Conservation (phyloP, 2,797 vertebrate genomes). For the Scolopax bukidnonensis region DNA sequence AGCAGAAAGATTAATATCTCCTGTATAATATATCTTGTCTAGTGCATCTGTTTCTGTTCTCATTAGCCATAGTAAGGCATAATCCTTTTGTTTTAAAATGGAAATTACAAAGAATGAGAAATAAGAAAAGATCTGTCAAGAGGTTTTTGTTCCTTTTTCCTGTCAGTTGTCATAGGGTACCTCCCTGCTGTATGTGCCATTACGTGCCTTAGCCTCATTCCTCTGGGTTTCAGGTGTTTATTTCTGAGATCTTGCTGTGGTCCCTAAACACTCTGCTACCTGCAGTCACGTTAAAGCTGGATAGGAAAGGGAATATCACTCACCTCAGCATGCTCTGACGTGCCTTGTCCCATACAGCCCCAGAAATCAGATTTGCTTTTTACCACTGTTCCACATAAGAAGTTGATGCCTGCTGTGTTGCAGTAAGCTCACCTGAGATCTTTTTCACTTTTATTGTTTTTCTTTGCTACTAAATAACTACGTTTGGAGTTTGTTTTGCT, state of each 20-base stretch:
- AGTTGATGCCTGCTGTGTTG: neutral
- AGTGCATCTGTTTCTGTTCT: constrained; percentile 40
- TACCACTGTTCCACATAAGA: neutral
- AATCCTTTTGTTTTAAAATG: constrained; percentile 45
- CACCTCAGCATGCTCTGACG: neutral
- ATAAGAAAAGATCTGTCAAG: neutral
- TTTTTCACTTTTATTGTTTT: neutral
- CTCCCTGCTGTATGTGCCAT: neutral
- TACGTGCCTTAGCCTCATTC: neutral
- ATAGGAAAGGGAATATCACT: neutral
- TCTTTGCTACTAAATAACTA: neutral
- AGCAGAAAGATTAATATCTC: constrained; percentile 42
- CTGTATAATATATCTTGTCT: constrained; percentile 27
- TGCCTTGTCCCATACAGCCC: neutral
- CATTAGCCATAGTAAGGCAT: neutral
- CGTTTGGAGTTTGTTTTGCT: neutral
- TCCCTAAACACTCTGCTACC: neutral
- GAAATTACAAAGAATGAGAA: constrained; percentile 19
- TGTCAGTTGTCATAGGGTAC: neutral
- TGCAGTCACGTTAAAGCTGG: neutral
- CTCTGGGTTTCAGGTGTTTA: neutral
- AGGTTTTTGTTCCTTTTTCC: neutral
- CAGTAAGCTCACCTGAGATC: neutral
- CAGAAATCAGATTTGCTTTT: neutral
- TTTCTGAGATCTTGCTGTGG: neutral